Evolutionary conservation across 2,888 invertebrate genomes (phyloP).

Genomic region (Monoplex corrugatus): DNA sequence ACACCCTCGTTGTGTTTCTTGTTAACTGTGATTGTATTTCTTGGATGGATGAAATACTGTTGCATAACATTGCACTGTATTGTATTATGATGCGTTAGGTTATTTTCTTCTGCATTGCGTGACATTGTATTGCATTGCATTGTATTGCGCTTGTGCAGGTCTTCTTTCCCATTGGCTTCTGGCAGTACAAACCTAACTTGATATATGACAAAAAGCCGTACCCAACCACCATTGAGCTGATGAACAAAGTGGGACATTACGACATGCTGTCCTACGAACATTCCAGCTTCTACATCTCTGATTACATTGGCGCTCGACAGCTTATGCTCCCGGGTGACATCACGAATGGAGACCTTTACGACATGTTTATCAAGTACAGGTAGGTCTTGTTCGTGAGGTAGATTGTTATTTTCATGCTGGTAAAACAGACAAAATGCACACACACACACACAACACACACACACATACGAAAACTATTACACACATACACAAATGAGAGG

Average conservation of each 20-base stretch:
- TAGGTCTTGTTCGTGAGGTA: background rate
- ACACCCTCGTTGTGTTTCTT: too few relatives aligned
- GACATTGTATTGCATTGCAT: too few relatives aligned
- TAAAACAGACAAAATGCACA: too few relatives aligned
- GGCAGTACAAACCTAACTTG: constrained; percentile 89
- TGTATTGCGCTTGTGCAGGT: constrained; percentile 82
- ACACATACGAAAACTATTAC: too few relatives aligned
- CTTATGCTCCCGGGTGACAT: constrained; percentile 81
- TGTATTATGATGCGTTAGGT: too few relatives aligned
- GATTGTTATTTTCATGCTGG: too few relatives aligned
- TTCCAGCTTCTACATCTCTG: constrained; percentile 91
- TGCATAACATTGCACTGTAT: too few relatives aligned
- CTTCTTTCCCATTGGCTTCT: constrained; percentile 95
- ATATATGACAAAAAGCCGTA: constrained; percentile 77
- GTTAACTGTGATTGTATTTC: too few relatives aligned
- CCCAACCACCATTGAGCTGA: constrained; percentile 77
- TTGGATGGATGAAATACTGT: too few relatives aligned
- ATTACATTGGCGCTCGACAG: constrained; percentile 87
- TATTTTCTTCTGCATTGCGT: too few relatives aligned
- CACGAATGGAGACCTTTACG: constrained; percentile 83
- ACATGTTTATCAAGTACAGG: constrained; percentile 87
- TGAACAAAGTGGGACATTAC: constrained; percentile 87
- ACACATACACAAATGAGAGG: too few relatives aligned
- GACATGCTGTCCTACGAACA: constrained; percentile 88
- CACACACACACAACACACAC: too few relatives aligned